phyloP scores from a whole-genome alignment of 1,140 invertebrate species.

The Hyles euphorbiae region DNA sequence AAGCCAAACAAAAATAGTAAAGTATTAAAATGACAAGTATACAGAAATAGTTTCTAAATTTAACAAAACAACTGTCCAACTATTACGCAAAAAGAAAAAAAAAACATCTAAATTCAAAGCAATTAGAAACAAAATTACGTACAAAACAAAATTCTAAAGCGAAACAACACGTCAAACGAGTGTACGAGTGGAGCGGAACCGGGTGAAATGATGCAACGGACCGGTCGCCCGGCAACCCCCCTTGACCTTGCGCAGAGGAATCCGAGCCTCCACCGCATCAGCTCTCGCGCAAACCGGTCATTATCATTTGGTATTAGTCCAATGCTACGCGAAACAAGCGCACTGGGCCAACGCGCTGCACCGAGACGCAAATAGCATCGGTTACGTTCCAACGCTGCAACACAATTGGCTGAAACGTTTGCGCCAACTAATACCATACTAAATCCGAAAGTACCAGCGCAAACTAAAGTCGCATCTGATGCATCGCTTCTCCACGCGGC shows the following conservation, averaged over 20 bases:
- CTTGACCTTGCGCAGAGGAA: constrained; percentile 51
- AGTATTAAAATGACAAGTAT: too few relatives aligned
- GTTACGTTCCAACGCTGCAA: constrained; percentile 5
- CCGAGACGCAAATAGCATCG: constrained; percentile 26
- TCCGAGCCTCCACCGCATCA: constrained; percentile 8
- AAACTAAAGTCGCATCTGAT: too few relatives aligned
- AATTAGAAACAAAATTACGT: too few relatives aligned
- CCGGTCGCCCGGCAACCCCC: constrained; percentile 48
- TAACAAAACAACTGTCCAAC: too few relatives aligned
- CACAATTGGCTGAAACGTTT: constrained; percentile 21
- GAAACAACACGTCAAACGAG: neutral
- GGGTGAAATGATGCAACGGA: constrained; percentile 36
- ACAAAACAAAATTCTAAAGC: too few relatives aligned
- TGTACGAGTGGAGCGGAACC: constrained; percentile 13
- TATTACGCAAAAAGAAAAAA: too few relatives aligned
- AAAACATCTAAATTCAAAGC: too few relatives aligned
- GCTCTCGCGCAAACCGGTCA: constrained; percentile 51
- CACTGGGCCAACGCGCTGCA: constrained; percentile 58
- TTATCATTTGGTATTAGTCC: constrained; percentile 65
- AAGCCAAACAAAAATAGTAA: too few relatives aligned
- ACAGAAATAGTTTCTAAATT: too few relatives aligned
- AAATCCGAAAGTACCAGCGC: constrained; percentile 1
- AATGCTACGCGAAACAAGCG: constrained; percentile 57
- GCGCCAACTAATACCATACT: constrained; percentile 12
- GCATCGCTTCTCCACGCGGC: too few relatives aligned